Conservation (phyloP, 2,113 vertebrate genomes). For the Dasyurus viverrinus region DNA sequence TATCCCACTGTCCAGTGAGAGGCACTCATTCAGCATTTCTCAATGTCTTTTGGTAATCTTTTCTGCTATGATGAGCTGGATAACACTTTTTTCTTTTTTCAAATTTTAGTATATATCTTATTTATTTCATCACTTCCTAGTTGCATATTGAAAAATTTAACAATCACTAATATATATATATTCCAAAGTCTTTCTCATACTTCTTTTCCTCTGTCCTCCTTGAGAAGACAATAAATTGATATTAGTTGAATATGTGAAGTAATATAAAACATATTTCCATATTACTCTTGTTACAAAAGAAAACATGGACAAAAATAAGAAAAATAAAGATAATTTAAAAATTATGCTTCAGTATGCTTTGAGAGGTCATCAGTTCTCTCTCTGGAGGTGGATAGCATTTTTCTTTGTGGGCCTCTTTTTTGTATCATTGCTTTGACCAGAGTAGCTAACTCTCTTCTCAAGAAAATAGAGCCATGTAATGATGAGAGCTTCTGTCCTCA, state of each 20-base stretch:
- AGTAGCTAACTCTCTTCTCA: constrained; percentile 9
- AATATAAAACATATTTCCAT: not conserved
- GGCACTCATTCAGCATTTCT: constrained; percentile 46
- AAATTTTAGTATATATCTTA: not conserved
- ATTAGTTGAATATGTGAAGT: not conserved
- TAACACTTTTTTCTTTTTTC: not conserved
- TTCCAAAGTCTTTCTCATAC: not conserved
- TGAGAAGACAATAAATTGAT: not conserved
- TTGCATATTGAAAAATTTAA: not conserved
- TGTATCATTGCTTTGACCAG: not conserved
- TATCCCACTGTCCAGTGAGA: constrained; percentile 48
- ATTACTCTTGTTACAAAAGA: not conserved
- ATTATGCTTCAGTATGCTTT: not conserved
- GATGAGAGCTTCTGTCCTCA: constrained; percentile 43
- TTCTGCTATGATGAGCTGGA: not conserved
- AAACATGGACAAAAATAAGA: not conserved
- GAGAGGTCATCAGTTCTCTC: not conserved
- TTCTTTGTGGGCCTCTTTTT: not conserved
- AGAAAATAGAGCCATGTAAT: constrained; percentile 52
- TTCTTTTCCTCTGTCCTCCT: not conserved
- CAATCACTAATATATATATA: not conserved
- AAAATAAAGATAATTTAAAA: not conserved
- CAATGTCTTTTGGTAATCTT: constrained; percentile 52
- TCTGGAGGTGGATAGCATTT: not conserved
- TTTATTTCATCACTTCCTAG: not conserved